Base-by-base conservation (phyloP, 2,797 vertebrate species). In the Eospalax fontanierii region DNA sequence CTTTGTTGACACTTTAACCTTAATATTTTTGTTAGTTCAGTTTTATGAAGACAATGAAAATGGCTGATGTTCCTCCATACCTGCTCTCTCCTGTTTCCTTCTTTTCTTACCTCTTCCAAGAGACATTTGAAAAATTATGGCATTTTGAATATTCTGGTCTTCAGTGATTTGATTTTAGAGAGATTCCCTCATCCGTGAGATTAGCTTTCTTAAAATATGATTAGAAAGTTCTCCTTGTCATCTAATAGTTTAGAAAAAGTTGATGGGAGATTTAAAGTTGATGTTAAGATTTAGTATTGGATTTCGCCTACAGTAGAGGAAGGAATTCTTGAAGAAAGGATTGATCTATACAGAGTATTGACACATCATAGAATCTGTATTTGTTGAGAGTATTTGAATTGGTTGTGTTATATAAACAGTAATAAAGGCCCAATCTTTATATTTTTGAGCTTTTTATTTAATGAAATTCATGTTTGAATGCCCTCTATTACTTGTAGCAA, bases 131-230 rank as follows among this genome's bases (percentile, higher is more conserved):
- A 90, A 87, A 93, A 84, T 54, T 54, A 10, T 93, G 19, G 40
- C 57, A 68, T 74, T 94, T 96, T 89, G 26, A 91, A 91, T 89
- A 71, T 93, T 89, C 68, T 89, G 30, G 26, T 81, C 54, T 85
- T 92, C 18, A 93, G 19, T 93, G 26, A 0, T 30, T 80, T 38
- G 35, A 71, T 87, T 43, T 54, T 12, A 54, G 18, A 57, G 71
- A 68, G n/a, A 50, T 50, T 11, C 46, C 35, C 43, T 80, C 35
- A 90, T 6, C 18, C 12, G 35, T 54, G 16, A 86, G 28, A 87
- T 57, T 78, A 35, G 38, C 10, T 16, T 68, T 82, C 46, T 87
- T 8, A n/a, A n/a, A 87, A 76, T 50, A n/a, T 26, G 24, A 54
- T 87, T 76, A 66, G 38, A 68, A 92, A 80, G 57, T 15, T 81